These are phyloP conservation scores for Heliconius hermathena DNA, from an alignment of 1,140 invertebrate genomes.

Conservation along the genomic window DNA sequence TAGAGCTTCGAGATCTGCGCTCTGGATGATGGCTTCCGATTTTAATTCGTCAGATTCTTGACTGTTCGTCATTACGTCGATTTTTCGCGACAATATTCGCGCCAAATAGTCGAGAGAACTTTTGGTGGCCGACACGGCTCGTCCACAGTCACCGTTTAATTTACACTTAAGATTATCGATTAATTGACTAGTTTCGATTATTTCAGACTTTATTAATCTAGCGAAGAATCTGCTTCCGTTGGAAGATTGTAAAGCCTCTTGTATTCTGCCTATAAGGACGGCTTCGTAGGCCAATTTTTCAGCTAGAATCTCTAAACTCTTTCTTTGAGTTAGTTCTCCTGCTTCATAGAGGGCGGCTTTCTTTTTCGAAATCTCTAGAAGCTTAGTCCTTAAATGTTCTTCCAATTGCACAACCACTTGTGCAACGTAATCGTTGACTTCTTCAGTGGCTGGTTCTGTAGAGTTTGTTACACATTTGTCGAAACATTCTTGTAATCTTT, in stretches of 20 bases:
- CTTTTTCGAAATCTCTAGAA: slow-evolving; percentile 85
- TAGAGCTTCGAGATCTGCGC: slow-evolving; percentile 82
- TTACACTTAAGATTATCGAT: slow-evolving; percentile 86
- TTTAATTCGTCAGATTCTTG: slow-evolving; percentile 52
- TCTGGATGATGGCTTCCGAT: slow-evolving; percentile 66
- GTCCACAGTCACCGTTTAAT: slow-evolving; percentile 82
- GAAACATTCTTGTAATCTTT: slow-evolving; percentile 82
- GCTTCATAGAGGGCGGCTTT: slow-evolving; percentile 83
- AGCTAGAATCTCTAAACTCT: slow-evolving; percentile 86
- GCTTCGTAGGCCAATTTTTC: slow-evolving; percentile 90
- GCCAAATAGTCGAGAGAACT: slow-evolving; percentile 85
- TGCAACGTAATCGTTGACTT: slow-evolving; percentile 83
- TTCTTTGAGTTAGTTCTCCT: slow-evolving; percentile 85
- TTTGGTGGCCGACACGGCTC: slow-evolving; percentile 80
- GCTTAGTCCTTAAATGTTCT: slow-evolving; percentile 84
- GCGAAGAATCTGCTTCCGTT: slow-evolving; percentile 82
- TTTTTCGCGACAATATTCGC: slow-evolving; percentile 84
- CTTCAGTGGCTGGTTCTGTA: slow-evolving; percentile 63
- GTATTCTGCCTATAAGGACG: slow-evolving; percentile 84
- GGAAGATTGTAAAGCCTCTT: slow-evolving; percentile 81
- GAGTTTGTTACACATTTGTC: slow-evolving; percentile 80
- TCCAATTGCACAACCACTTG: slow-evolving; percentile 85
- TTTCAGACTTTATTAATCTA: slow-evolving; percentile 83
- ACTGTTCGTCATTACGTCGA: slow-evolving; percentile 72
- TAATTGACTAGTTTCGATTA: slow-evolving; percentile 88